Conservation (phyloP, 2,888 invertebrate genomes). For the Rhodophaea formosa region DNA sequence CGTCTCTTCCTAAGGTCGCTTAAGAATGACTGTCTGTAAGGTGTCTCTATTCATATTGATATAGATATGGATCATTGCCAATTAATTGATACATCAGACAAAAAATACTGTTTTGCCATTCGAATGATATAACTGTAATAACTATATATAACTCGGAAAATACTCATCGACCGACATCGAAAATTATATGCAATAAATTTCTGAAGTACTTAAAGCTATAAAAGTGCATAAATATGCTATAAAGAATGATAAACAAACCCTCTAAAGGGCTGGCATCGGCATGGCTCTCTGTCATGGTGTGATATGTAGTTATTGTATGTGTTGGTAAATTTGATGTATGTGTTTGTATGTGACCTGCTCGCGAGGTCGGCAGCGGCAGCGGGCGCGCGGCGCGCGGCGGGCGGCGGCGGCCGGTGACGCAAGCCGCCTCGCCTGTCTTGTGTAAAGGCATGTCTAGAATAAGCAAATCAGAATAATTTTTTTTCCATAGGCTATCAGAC, state of each 20-base stretch:
- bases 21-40: background rate
- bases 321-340: slow-evolving; percentile 32
- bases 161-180: background rate
- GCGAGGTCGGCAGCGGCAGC: slow-evolving; percentile 45
- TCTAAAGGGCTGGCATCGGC: slow-evolving; percentile 10
- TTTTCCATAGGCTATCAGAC: too few species aligned
- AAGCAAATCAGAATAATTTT: background rate
- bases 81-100: background rate
- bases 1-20: background rate
- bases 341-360: slow-evolving; percentile 48
- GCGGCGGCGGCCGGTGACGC: slow-evolving; percentile 47
- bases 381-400: slow-evolving; percentile 28
- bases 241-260: slow-evolving; percentile 19
- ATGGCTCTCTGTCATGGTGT: slow-evolving; percentile 2
- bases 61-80: background rate
- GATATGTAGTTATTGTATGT: slow-evolving; percentile 20
- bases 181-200: slow-evolving; percentile 7
- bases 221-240: slow-evolving; percentile 20
- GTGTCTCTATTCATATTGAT: background rate
- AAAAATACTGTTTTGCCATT: background rate
- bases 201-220: slow-evolving; percentile 7
- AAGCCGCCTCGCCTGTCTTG: slow-evolving; percentile 37
- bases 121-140: background rate
- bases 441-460: slow-evolving; percentile 25
- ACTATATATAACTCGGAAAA: background rate